Percentiles rank a stretch among this genome's conserved stretches.
These are phyloP conservation scores for Halcyon badia DNA, from an alignment of 2,797 vertebrate species.

Conservation along the genomic window DNA sequence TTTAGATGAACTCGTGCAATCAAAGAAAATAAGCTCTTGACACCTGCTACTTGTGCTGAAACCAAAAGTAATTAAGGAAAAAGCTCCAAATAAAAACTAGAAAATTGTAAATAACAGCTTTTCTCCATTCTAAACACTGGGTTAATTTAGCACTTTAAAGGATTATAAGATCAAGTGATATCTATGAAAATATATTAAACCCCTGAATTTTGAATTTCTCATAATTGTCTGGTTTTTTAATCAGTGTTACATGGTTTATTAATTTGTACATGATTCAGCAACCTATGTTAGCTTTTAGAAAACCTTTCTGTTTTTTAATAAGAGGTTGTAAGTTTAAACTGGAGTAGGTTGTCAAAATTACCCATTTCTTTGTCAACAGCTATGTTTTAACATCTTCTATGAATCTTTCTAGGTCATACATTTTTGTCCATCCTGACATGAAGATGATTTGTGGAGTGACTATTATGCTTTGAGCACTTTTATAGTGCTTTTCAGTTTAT, in stretches of 20 bases:
- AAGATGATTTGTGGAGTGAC: background rate
- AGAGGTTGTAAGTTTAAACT: background rate
- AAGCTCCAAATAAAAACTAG: background rate
- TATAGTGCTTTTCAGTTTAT: background rate
- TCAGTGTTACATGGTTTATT: background rate
- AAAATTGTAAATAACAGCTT: background rate
- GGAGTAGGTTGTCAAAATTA: background rate
- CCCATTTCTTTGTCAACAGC: background rate
- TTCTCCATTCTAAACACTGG: background rate
- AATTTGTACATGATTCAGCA: background rate
- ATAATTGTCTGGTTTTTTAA: background rate
- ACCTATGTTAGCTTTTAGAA: background rate
- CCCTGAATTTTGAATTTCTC: background rate
- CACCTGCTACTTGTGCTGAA: slow-evolving; percentile 13
- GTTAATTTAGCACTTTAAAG: background rate
- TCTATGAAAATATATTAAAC: background rate
- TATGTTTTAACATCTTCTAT: background rate
- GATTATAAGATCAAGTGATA: background rate
- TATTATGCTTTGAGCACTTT: background rate
- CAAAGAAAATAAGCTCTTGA: slow-evolving; percentile 13
- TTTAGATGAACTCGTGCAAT: background rate
- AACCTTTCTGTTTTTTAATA: background rate
- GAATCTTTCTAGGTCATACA: background rate
- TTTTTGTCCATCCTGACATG: background rate
- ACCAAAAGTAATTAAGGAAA: background rate